Conservation (phyloP, 2,113 vertebrate genomes). For the Paramisgurnus dabryanus region DNA sequence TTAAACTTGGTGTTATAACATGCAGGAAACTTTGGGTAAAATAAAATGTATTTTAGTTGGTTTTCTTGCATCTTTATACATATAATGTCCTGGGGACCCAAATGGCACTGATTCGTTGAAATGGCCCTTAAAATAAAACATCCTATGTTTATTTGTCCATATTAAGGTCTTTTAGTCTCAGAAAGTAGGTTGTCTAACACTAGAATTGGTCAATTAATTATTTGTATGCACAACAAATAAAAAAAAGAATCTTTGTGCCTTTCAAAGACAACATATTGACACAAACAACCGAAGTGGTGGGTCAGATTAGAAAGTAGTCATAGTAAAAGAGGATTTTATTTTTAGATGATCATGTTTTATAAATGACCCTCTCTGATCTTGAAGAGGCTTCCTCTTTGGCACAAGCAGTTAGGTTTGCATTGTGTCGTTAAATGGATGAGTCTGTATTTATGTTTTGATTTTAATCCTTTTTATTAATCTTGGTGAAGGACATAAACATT, state of each 20-base stretch:
- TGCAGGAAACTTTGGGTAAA: too few species aligned
- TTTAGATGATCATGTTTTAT: conserved; percentile 76
- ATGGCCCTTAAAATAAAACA: too few species aligned
- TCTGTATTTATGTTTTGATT: background rate
- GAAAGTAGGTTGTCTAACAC: background rate
- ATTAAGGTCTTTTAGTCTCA: background rate
- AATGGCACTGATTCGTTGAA: too few species aligned
- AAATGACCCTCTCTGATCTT: conserved; percentile 61
- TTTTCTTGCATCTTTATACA: too few species aligned
- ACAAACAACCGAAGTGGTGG: conserved; percentile 58
- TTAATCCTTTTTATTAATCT: background rate
- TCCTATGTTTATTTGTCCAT: too few species aligned
- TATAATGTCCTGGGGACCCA: too few species aligned
- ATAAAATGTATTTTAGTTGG: too few species aligned
- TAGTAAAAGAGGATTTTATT: conserved; percentile 68
- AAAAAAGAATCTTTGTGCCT: background rate
- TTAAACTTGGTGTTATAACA: too few species aligned
- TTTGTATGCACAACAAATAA: background rate
- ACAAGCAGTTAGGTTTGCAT: conserved; percentile 18
- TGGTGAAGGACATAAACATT: background rate
- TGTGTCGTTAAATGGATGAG: background rate
- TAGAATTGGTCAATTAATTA: background rate
- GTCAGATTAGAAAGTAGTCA: conserved; percentile 67
- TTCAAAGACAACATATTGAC: conserved; percentile 47
- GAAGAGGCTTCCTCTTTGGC: conserved; percentile 24